Percentiles rank a stretch among this genome's conserved stretches.
These are phyloP conservation scores for Sarcophaga variegata DNA, from an alignment of 2,888 invertebrate genomes.

Conservation along the genomic window DNA sequence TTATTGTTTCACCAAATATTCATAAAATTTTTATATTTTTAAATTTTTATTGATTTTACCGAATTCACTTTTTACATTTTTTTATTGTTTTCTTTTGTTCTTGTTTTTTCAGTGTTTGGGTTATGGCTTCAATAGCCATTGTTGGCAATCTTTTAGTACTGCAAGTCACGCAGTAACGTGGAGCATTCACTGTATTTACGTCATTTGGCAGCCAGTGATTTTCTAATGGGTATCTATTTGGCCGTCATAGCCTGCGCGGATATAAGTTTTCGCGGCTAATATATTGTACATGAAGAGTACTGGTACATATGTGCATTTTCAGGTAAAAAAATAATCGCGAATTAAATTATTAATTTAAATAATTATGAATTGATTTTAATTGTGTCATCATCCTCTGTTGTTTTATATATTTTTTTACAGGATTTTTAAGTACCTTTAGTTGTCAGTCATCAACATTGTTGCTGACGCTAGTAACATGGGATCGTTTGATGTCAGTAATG, in stretches of 20 bases:
- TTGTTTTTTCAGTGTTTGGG: slow-evolving; percentile 83
- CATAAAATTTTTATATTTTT: neutral
- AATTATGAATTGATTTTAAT: neutral
- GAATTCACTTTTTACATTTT: neutral
- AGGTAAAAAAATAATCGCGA: slow-evolving; percentile 77
- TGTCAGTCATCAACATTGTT: slow-evolving; percentile 85
- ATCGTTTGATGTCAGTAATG: slow-evolving; percentile 85
- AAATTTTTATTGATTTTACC: neutral
- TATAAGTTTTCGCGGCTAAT: slow-evolving; percentile 83
- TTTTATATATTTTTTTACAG: slow-evolving; percentile 75
- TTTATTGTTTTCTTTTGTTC: too few species aligned
- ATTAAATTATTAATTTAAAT: neutral
- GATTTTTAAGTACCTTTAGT: slow-evolving; percentile 84
- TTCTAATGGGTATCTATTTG: slow-evolving; percentile 85
- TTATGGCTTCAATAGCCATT: slow-evolving; percentile 84
- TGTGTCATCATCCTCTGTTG: neutral
- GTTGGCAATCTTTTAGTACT: slow-evolving; percentile 84
- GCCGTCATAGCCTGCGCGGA: slow-evolving; percentile 84
- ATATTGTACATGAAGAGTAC: slow-evolving; percentile 83
- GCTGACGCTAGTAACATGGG: slow-evolving; percentile 85
- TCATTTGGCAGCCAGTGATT: slow-evolving; percentile 85
- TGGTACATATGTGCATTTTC: slow-evolving; percentile 85
- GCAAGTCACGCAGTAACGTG: slow-evolving; percentile 82
- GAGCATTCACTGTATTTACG: slow-evolving; percentile 85
- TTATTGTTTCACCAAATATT: neutral